These are phyloP conservation scores for Ischnura elegans DNA, from an alignment of 2,888 invertebrate species.

Conservation along the genomic window DNA sequence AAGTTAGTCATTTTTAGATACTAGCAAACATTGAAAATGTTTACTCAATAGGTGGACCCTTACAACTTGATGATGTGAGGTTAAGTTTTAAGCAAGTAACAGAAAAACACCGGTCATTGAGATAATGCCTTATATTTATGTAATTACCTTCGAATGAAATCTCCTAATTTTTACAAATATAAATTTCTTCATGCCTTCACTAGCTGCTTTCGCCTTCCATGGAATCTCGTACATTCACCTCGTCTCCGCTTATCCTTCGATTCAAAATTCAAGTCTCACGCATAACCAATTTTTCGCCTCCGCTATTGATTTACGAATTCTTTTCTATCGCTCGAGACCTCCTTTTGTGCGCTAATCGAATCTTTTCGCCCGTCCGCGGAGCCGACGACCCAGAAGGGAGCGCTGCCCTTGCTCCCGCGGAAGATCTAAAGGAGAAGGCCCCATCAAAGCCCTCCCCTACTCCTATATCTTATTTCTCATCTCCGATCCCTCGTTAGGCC, in stretches of 20 bases:
- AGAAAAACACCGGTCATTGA: too few species aligned
- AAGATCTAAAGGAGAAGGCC: slow-evolving; percentile 65
- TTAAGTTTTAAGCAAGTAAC: too few species aligned
- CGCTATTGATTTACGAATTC: slow-evolving; percentile 11
- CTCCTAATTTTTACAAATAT: too few species aligned
- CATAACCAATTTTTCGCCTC: not conserved
- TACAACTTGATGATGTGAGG: too few species aligned
- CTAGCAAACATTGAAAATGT: too few species aligned
- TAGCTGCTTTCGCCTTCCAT: not conserved
- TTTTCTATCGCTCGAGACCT: too few species aligned
- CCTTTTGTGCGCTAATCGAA: slow-evolving; percentile 25
- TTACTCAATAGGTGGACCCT: too few species aligned
- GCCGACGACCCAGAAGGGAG: not conserved
- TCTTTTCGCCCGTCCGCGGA: not conserved
- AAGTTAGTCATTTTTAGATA: too few species aligned
- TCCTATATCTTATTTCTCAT: slow-evolving; percentile 49
- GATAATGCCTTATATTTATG: too few species aligned
- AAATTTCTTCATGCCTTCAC: too few species aligned
- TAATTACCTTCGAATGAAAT: too few species aligned
- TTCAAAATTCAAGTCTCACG: slow-evolving; percentile 21
- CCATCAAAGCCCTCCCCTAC: slow-evolving; percentile 47
- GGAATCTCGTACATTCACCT: not conserved
- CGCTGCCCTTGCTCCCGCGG: not conserved
- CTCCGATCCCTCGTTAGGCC: not conserved
- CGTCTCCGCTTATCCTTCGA: not conserved